Conservation (phyloP, 35 echinoderm and acorn worm species). For the Lytechinus variegatus region DNA sequence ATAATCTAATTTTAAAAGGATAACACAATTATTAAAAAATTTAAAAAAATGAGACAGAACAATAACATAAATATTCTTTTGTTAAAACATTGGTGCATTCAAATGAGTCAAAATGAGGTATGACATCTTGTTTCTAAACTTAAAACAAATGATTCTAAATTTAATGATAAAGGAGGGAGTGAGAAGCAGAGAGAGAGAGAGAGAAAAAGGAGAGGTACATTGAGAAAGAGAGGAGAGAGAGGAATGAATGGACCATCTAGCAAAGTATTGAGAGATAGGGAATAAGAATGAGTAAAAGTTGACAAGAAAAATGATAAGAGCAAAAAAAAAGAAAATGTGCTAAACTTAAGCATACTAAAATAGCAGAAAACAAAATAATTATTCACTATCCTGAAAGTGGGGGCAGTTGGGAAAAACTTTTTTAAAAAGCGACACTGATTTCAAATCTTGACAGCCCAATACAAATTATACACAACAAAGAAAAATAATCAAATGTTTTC, state of each 20-base stretch:
- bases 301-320: no score
- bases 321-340: not conserved
- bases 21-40: not conserved
- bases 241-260: not conserved
- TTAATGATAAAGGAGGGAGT: not conserved
- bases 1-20: not conserved
- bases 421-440: not conserved
- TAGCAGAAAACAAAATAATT: not conserved
- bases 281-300: no score
- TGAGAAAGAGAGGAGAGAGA: not conserved
- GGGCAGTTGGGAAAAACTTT: not conserved
- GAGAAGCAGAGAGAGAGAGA: not conserved
- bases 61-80: not conserved
- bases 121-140: not conserved
- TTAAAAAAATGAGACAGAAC: not conserved
- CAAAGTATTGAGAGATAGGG: no score
- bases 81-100: not conserved
- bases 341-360: not conserved
- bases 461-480: not conserved
- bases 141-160: not conserved
- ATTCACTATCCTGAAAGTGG: not conserved
- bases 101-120: not conserved
- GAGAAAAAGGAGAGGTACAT: not conserved
- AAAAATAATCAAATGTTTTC: not conserved
- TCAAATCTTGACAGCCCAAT: not conserved